A percentile compares a stretch with the other conserved stretches of the same genome.
phyloP scores from a whole-genome alignment of 35 echinoderm and acorn worm genomes.

The Heliocidaris tuberculata region DNA sequence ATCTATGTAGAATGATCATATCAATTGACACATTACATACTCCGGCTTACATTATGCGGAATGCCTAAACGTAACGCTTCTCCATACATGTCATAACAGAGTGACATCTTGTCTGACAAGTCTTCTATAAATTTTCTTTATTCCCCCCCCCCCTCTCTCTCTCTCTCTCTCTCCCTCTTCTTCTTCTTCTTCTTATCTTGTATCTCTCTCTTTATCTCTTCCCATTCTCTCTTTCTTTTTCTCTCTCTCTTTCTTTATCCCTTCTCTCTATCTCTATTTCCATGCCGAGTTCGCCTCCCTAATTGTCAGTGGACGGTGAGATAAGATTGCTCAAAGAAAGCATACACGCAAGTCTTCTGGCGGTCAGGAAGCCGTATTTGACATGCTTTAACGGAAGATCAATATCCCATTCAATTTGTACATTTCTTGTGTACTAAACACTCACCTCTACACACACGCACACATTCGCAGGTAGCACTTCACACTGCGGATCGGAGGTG shows the following conservation, averaged over 20 bases:
- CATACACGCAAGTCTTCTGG: background rate
- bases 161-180: too few species aligned
- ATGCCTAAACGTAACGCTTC: too few species aligned
- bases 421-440: background rate
- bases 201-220: background rate
- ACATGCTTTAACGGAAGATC: slow-evolving; percentile 16
- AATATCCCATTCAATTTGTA: slow-evolving; percentile 6
- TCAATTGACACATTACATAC: too few species aligned
- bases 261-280: background rate
- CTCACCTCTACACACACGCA: background rate
- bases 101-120: too few species aligned
- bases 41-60: too few species aligned
- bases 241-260: background rate
- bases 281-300: background rate
- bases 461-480: background rate
- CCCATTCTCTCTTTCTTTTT: too few species aligned
- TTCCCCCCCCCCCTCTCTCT: too few species aligned
- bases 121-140: background rate
- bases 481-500: background rate
- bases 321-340: background rate
- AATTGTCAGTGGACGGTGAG: background rate
- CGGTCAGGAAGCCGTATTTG: background rate
- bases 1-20: too few species aligned
- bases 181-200: too few species aligned
- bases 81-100: too few species aligned